These are phyloP conservation scores for Epinephelus awoara DNA, from an alignment of 2,797 vertebrate genomes.

Conservation along the genomic window DNA sequence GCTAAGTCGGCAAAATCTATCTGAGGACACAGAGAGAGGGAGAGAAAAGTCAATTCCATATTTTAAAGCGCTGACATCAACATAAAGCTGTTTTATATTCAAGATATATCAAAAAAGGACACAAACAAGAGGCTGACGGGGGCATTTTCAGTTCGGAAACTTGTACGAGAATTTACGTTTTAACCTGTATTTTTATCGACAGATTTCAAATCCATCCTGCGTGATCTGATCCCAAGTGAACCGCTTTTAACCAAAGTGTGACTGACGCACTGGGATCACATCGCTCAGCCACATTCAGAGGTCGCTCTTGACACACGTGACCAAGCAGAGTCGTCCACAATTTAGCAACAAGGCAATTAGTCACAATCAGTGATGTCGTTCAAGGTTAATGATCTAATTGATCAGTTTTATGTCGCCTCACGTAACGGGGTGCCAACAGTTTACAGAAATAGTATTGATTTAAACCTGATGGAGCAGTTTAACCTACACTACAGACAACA, in stretches of 20 bases:
- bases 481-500: background rate
- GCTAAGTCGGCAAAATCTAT: conserved; percentile 58
- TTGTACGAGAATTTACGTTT: background rate
- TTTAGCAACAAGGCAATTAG: background rate
- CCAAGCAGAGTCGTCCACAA: background rate
- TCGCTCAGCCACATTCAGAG: background rate
- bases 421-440: background rate
- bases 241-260: too few relatives aligned
- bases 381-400: conserved; percentile 19
- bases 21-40: conserved; percentile 21
- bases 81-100: conserved; percentile 2
- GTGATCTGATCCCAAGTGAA: background rate
- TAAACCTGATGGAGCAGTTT: background rate
- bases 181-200: background rate
- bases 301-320: background rate
- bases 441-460: background rate
- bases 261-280: background rate
- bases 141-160: background rate
- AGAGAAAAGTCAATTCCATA: background rate
- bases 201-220: background rate
- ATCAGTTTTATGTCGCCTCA: background rate
- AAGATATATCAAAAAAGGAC: too few relatives aligned
- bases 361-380: background rate
- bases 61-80: conserved; percentile 16
- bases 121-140: background rate